Conservation (phyloP, 1,140 invertebrate genomes). For the Heliconius nattereri region DNA sequence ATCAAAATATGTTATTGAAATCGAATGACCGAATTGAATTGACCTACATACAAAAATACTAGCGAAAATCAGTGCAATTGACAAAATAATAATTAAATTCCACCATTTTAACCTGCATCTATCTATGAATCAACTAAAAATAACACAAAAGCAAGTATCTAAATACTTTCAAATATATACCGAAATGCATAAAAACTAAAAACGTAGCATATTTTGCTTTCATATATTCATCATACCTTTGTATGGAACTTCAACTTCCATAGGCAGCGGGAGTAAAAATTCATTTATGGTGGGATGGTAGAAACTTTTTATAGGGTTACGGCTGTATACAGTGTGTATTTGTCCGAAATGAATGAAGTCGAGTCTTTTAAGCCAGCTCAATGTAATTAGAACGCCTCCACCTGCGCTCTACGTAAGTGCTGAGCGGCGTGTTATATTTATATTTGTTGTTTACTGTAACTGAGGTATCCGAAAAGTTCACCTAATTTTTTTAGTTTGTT, state of each 20-base stretch:
- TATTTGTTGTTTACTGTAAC: slow-evolving; percentile 45
- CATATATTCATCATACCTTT: slow-evolving; percentile 22
- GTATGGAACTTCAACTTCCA: slow-evolving; percentile 30
- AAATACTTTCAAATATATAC: neutral
- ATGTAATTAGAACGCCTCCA: slow-evolving; percentile 66
- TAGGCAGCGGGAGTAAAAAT: slow-evolving; percentile 34
- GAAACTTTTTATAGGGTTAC: slow-evolving; percentile 41
- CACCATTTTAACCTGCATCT: neutral
- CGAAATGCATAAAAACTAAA: slow-evolving; percentile 11
- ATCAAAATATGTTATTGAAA: neutral
- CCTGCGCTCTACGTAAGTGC: slow-evolving; percentile 59
- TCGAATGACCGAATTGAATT: neutral
- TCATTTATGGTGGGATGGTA: slow-evolving; percentile 39
- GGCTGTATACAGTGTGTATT: slow-evolving; percentile 44
- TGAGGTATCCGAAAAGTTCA: slow-evolving; percentile 17
- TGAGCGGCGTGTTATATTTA: slow-evolving; percentile 46
- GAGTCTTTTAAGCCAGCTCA: slow-evolving; percentile 60
- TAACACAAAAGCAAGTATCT: neutral
- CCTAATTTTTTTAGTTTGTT: neutral
- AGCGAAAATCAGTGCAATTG: neutral
- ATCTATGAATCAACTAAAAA: neutral
- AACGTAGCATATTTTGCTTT: slow-evolving; percentile 16
- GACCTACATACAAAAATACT: neutral
- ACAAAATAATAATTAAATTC: neutral
- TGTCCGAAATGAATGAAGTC: slow-evolving; percentile 52